phyloP scores from a whole-genome alignment of 1,140 invertebrate species.

The Drosophila paulistorum region DNA sequence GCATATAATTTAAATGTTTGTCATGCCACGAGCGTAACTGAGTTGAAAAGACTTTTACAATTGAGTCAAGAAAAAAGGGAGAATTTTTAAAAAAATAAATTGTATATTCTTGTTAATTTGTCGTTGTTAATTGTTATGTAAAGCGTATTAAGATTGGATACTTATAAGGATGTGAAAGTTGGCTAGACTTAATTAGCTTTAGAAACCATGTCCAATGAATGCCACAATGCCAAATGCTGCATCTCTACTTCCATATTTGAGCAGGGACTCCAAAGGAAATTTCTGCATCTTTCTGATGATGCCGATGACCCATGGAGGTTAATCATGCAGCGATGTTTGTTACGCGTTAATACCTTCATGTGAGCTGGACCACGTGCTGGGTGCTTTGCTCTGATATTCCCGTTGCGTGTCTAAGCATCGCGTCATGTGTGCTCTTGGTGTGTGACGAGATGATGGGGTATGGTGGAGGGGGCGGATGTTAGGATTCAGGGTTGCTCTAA shows the following conservation, averaged over 20 bases:
- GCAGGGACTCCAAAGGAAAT: background rate
- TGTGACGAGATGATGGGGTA: background rate
- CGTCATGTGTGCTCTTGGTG: constrained; percentile 32
- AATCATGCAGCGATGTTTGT: constrained; percentile 81
- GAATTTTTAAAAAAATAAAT: too few relatives aligned
- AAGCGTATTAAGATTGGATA: background rate
- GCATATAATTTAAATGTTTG: too few relatives aligned
- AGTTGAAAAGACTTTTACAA: too few relatives aligned
- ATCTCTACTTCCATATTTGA: background rate
- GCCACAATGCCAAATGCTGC: background rate
- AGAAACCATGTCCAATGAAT: background rate
- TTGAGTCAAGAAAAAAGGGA: too few relatives aligned
- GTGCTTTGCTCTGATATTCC: constrained; percentile 18
- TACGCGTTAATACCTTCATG: constrained; percentile 83
- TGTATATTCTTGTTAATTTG: too few relatives aligned
- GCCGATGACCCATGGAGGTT: constrained; percentile 66
- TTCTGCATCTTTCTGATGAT: constrained; percentile 17
- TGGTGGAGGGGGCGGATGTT: constrained; percentile 30
- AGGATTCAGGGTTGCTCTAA: constrained; percentile 68
- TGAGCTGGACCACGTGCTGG: constrained; percentile 82
- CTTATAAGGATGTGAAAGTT: background rate
- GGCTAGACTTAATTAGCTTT: constrained; percentile 1
- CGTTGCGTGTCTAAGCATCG: constrained; percentile 67
- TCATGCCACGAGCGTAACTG: too few relatives aligned
- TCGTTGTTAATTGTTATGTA: too few relatives aligned